Percentiles rank a stretch among this genome's conserved stretches.
phyloP scores from a whole-genome alignment of 2,888 invertebrate species.

The Ormyrus labotus region DNA sequence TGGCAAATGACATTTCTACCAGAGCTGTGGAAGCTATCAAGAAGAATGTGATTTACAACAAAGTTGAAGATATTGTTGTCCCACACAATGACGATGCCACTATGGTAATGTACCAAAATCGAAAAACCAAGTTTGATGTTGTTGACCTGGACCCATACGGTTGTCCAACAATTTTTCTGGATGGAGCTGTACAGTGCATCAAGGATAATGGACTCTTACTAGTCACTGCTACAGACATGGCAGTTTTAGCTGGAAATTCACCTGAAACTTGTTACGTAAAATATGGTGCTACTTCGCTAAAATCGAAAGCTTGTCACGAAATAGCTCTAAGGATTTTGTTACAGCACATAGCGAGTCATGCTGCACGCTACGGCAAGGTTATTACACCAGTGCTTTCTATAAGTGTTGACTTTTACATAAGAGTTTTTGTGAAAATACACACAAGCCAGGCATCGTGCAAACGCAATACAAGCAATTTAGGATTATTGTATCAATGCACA shows the following conservation, averaged over 20 bases:
- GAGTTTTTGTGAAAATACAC: constrained; percentile 92
- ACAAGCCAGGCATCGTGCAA: constrained; percentile 91
- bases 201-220: constrained; percentile 91
- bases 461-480: constrained; percentile 89
- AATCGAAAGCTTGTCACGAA: constrained; percentile 94
- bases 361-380: constrained; percentile 94
- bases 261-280: constrained; percentile 95
- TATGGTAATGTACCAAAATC: constrained; percentile 89
- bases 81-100: constrained; percentile 92
- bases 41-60: constrained; percentile 86
- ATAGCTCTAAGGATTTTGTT: constrained; percentile 95
- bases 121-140: constrained; percentile 86
- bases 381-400: constrained; percentile 93
- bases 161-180: constrained; percentile 94
- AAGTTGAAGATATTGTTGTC: constrained; percentile 84
- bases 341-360: constrained; percentile 92
- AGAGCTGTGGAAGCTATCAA: constrained; percentile 92
- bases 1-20: constrained; percentile 94
- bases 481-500: constrained; percentile 91
- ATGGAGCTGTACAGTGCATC: constrained; percentile 89
- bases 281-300: constrained; percentile 93
- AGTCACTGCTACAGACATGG: constrained; percentile 98
- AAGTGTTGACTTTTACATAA: constrained; percentile 96
- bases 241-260: constrained; percentile 94
- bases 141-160: constrained; percentile 99